Conservation (phyloP, 2,797 vertebrate species). For the Coregonus ussuriensis region DNA sequence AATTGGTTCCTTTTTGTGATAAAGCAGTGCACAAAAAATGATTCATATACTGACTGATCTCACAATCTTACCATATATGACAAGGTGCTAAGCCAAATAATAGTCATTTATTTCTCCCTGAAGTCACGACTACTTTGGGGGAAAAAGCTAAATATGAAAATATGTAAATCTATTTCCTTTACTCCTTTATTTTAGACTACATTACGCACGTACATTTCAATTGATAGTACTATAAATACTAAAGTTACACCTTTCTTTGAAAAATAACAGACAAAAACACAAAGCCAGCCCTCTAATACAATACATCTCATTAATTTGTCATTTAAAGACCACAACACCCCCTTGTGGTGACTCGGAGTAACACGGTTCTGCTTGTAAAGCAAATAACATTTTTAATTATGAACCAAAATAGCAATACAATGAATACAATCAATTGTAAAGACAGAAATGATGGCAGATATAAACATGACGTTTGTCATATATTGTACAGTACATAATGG, state of each 20-base stretch:
- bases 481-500: neutral
- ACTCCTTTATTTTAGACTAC: neutral
- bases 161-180: neutral
- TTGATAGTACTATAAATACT: neutral
- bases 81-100: no score
- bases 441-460: neutral
- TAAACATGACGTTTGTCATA: no score
- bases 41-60: no score
- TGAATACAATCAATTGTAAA: neutral
- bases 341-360: constrained; percentile 61
- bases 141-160: neutral
- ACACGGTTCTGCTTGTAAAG: neutral
- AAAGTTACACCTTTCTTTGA: neutral
- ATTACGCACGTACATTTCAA: neutral
- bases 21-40: neutral
- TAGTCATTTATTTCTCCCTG: no score
- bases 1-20: neutral
- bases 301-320: constrained; percentile 11
- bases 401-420: no score
- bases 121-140: neutral
- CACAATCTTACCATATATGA: no score
- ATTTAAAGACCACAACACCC: constrained; percentile 66
- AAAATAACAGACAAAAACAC: neutral
- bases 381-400: no score
- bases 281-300: constrained; percentile 30